Evolutionary conservation across 1,140 invertebrate species (phyloP).

Genomic region (Riptortus pedestris): DNA sequence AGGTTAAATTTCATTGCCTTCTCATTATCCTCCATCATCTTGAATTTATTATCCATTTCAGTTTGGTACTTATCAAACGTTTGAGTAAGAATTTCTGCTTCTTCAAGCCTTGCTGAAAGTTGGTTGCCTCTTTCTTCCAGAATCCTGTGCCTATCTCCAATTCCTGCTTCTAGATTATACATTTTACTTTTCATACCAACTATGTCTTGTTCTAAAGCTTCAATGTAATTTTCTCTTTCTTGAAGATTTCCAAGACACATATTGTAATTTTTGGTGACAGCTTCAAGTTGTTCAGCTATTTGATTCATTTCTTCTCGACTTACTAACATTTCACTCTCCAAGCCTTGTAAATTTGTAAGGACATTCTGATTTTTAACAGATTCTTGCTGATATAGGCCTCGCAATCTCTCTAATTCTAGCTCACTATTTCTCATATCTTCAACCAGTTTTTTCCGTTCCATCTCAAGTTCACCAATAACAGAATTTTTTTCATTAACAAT

Average conservation of each 20-base stretch:
- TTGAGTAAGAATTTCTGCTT: conserved; percentile 25
- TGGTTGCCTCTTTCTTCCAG: conserved; percentile 44
- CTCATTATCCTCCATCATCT: conserved; percentile 43
- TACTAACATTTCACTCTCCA: conserved; percentile 27
- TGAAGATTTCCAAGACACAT: conserved; percentile 50
- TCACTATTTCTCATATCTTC: conserved; percentile 16
- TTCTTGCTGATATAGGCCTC: conserved; percentile 27
- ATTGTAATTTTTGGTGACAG: conserved; percentile 25
- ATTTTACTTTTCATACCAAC: conserved; percentile 48
- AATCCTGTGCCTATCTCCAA: conserved; percentile 44
- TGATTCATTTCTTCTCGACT: conserved; percentile 29
- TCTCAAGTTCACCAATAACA: conserved; percentile 24
- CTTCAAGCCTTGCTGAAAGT: conserved; percentile 33
- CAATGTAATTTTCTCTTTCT: conserved; percentile 58
- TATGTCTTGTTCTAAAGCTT: conserved; percentile 57
- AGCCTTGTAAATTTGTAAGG: conserved; percentile 21
- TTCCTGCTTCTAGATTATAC: conserved; percentile 44
- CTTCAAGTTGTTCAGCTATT: conserved; percentile 28
- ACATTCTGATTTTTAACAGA: conserved; percentile 23
- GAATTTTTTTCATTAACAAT: conserved; percentile 11
- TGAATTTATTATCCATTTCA: conserved; percentile 43
- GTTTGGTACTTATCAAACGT: conserved; percentile 24
- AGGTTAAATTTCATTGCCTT: conserved; percentile 21
- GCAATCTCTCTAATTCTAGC: conserved; percentile 24
- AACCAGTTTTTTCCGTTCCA: conserved; percentile 22